phyloP scores from a whole-genome alignment of 2,797 vertebrate genomes.

The Sylvilagus floridanus region DNA sequence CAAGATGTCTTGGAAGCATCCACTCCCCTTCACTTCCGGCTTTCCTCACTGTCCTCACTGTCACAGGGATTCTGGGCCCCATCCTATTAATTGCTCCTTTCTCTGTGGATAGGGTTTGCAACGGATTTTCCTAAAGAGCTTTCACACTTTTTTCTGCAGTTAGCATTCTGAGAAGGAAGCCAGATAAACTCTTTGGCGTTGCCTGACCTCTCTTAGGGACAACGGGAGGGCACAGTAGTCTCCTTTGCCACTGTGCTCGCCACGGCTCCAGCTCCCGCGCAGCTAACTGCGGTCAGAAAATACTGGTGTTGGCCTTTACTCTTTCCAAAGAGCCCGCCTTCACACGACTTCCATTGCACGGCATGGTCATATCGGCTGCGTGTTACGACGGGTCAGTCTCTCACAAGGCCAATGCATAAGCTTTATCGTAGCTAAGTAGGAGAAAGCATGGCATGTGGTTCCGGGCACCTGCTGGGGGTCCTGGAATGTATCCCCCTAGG shows the following conservation, averaged over 20 bases:
- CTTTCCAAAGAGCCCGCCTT: neutral
- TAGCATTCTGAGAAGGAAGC: neutral
- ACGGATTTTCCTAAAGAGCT: slow-evolving; percentile 13
- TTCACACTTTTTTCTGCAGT: slow-evolving; percentile 23
- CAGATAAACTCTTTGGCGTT: slow-evolving; percentile 13
- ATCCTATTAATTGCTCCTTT: slow-evolving; percentile 71
- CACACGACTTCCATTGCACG: neutral
- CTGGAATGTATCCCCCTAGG: too few relatives aligned
- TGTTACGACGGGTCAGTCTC: neutral
- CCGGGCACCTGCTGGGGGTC: neutral
- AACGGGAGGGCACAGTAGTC: neutral
- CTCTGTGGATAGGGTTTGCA: neutral
- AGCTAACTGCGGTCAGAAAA: neutral
- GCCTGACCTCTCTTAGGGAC: neutral
- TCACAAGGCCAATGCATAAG: neutral
- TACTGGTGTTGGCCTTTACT: neutral
- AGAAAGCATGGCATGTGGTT: neutral
- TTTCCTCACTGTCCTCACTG: slow-evolving; percentile 57
- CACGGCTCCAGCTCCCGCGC: too few relatives aligned
- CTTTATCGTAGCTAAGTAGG: too few relatives aligned
- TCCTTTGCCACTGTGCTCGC: neutral
- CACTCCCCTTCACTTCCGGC: slow-evolving; percentile 64
- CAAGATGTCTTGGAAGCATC: slow-evolving; percentile 28
- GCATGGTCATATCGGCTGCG: neutral
- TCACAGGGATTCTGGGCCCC: neutral